phyloP scores from a whole-genome alignment of 53 echinoderm and acorn worm species.

The Antedon mediterranea region DNA sequence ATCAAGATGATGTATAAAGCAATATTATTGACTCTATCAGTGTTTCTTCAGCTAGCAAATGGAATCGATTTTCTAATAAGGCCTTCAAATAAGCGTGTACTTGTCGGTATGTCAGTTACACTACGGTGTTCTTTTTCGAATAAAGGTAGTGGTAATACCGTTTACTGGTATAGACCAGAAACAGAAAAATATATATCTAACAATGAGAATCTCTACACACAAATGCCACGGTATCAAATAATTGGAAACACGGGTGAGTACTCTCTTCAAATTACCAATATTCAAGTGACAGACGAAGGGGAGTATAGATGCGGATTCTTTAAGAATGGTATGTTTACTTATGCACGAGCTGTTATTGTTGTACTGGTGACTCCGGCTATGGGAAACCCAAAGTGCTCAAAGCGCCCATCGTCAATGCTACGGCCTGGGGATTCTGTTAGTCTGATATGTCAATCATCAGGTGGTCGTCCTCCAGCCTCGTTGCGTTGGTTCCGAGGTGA shows the following conservation, averaged over 20 bases:
- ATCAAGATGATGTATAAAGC: not conserved
- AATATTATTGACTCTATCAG: not conserved
- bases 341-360: not conserved
- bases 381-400: not conserved
- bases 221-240: not conserved
- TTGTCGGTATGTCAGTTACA: slow-evolving; percentile 27
- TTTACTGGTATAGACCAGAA: slow-evolving; percentile 37
- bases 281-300: not conserved
- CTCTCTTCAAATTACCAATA: not conserved
- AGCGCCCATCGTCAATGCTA: not conserved
- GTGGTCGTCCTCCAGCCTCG: slow-evolving; percentile 15
- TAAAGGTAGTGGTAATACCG: slow-evolving; percentile 16
- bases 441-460: slow-evolving; percentile 19
- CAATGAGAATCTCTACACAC: not conserved
- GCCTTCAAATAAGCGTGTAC: slow-evolving; percentile 13
- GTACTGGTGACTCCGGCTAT: not conserved
- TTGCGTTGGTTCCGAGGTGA: slow-evolving; percentile 22
- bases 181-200: not conserved
- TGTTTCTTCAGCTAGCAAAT: not conserved
- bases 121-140: slow-evolving; percentile 29
- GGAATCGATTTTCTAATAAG: not conserved
- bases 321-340: not conserved
- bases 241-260: not conserved
- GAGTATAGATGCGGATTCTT: not conserved
- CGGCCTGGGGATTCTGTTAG: slow-evolving; percentile 15